Percentiles rank a stretch among this genome's conserved stretches.
These are phyloP conservation scores for Leptinotarsa defecta DNA, from an alignment of 1,140 invertebrate genomes.

Conservation along the genomic window DNA sequence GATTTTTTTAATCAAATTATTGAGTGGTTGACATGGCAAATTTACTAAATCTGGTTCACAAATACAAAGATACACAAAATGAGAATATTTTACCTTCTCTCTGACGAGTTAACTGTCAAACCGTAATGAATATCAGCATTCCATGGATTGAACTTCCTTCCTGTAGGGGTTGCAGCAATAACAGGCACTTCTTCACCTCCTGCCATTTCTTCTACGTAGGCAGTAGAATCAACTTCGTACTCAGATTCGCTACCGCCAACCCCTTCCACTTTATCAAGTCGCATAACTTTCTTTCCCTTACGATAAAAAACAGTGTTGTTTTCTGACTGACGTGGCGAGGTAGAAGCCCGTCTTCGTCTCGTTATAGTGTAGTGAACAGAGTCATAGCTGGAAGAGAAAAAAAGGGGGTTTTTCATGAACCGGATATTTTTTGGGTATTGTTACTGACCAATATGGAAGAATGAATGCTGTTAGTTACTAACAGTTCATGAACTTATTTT, in stretches of 20 bases:
- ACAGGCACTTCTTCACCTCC: slow-evolving; percentile 3
- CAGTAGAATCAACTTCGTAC: slow-evolving; percentile 43
- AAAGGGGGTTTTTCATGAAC: slow-evolving; percentile 24
- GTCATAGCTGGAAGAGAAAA: slow-evolving; percentile 59
- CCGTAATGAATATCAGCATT: slow-evolving; percentile 56
- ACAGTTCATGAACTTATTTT: too few relatives aligned
- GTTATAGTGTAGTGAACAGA: slow-evolving; percentile 78
- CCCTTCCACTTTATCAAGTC: slow-evolving; percentile 38
- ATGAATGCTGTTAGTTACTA: too few relatives aligned
- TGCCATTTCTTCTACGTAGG: slow-evolving; percentile 35
- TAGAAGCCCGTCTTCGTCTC: slow-evolving; percentile 62
- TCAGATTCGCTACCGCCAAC: slow-evolving; percentile 44
- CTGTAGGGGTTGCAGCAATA: slow-evolving; percentile 29
- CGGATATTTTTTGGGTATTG: slow-evolving; percentile 16
- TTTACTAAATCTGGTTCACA: too few relatives aligned
- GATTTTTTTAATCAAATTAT: too few relatives aligned
- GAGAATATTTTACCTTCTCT: slow-evolving; percentile 42
- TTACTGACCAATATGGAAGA: neutral
- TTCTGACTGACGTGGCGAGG: slow-evolving; percentile 27
- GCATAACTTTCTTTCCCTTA: slow-evolving; percentile 41
- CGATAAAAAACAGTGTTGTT: slow-evolving; percentile 36
- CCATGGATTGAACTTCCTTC: slow-evolving; percentile 55
- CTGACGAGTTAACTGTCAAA: slow-evolving; percentile 50
- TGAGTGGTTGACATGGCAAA: too few relatives aligned
- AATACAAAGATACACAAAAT: neutral